phyloP scores from a whole-genome alignment of 1,140 invertebrate species.

The Palaemon carinicauda region DNA sequence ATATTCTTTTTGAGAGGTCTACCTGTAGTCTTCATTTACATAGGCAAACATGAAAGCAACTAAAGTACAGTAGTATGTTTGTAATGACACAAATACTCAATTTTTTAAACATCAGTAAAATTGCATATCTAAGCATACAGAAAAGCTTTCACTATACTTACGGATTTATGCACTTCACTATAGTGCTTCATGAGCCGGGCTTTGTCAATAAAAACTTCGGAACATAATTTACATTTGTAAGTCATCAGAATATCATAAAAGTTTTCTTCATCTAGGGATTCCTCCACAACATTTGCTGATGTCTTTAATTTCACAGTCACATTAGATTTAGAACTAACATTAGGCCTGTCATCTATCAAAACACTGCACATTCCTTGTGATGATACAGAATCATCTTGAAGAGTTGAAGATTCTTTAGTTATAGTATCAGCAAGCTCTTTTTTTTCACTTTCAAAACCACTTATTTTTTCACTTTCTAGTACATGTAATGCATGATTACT shows the following conservation, averaged over 20 bases:
- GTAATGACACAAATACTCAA: background rate
- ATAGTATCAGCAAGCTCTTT: too few relatives aligned
- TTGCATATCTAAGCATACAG: too few relatives aligned
- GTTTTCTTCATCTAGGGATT: constrained; percentile 24
- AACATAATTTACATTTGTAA: constrained; percentile 35
- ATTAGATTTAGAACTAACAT: background rate
- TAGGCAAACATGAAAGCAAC: background rate
- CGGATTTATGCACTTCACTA: constrained; percentile 19
- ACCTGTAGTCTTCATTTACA: too few relatives aligned
- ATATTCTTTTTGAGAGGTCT: too few relatives aligned
- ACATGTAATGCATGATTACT: background rate
- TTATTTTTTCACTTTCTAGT: background rate
- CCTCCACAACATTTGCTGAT: background rate
- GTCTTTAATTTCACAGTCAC: too few relatives aligned
- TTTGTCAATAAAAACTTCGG: constrained; percentile 33
- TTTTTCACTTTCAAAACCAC: background rate
- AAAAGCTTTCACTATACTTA: background rate
- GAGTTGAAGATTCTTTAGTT: too few relatives aligned
- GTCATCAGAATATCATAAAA: constrained; percentile 50
- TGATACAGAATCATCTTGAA: too few relatives aligned
- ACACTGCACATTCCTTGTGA: background rate
- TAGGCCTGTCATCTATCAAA: background rate
- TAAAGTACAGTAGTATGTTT: background rate
- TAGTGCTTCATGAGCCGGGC: constrained; percentile 1
- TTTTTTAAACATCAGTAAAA: background rate